Base-by-base conservation (phyloP, 2,113 vertebrate species). In the Xerus inauris region DNA sequence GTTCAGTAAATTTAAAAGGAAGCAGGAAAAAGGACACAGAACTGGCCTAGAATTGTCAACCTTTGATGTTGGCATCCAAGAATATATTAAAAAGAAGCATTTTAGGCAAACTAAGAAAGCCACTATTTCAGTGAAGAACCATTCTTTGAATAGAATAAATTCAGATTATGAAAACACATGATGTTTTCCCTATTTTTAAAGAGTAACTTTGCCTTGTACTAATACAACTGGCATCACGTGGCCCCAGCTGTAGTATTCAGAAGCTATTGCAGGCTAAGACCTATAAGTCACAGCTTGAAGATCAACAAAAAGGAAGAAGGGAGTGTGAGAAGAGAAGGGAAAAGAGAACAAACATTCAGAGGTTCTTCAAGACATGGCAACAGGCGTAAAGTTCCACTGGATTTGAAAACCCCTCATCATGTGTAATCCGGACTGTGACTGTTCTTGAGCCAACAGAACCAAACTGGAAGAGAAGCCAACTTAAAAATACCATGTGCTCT, bases 381-480 rank as follows among this genome's bases (percentile, higher is more conserved):
- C 22, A 88, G 28, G 26, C 17, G 16, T 8, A 38, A 57, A 79
- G 57, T 76, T 87, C 65, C 16, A 77, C 40, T 47, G 14, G 0
- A 85, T 59, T 20, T 72, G 72, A 91, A 93, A 94, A 84, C 80
- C 79, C 32, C 30, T 96, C 90, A 88, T 81, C 65, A 89, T 59
- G 45, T 76, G 4, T 45, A 90, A 95, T 42, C 57, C 49, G 38
- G 92, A 62, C 76, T 82, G 3, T 67, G 86, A 32, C 54, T 42
- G 71, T 71, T 42, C 35, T 67, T 42, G 51, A 72, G 49, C 67
- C 77, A 94, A 49, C 8, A 87, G 75, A 91, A 69, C 71, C 81
- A 40, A 57, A 54, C 19, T 57, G 42, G 51, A 88, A 19, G 40
- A 82, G 81, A 45, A 2, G 40, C 19, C 49, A 75, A 38, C 35